Percentiles rank a stretch among this genome's conserved stretches.
Evolutionary conservation across 2,888 invertebrate species (phyloP).

Genomic region (Fabriciana adippe): DNA sequence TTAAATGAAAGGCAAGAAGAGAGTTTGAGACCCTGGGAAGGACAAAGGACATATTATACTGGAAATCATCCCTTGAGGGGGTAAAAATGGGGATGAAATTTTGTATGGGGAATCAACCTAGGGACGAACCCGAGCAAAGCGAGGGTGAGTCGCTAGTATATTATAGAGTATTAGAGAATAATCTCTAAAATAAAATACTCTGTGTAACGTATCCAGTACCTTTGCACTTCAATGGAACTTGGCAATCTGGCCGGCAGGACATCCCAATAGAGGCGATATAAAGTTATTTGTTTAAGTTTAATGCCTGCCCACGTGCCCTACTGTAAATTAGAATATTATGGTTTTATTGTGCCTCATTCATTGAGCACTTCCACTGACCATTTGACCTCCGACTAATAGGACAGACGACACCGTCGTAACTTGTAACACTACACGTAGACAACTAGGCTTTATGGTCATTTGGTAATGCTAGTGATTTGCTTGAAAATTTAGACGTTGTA

Average conservation of each 20-base stretch:
- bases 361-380: slow-evolving; percentile 60
- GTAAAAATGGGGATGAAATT: too few species aligned
- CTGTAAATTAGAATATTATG: slow-evolving; percentile 66
- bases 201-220: not conserved
- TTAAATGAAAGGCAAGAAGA: too few species aligned
- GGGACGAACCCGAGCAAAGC: too few species aligned
- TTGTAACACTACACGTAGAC: slow-evolving; percentile 39
- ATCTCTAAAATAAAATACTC: slow-evolving; percentile 2
- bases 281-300: slow-evolving; percentile 82
- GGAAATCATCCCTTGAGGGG: too few species aligned
- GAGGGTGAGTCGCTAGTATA: too few species aligned
- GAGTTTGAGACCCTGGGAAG: too few species aligned
- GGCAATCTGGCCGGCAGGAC: slow-evolving; percentile 61
- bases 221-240: slow-evolving; percentile 33
- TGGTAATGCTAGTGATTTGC: slow-evolving; percentile 35
- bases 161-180: not conserved
- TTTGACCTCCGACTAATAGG: slow-evolving; percentile 46
- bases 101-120: too few species aligned
- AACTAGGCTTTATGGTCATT: slow-evolving; percentile 39
- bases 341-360: slow-evolving; percentile 66
- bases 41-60: too few species aligned
- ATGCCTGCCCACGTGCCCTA: slow-evolving; percentile 68
- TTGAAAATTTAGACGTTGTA: slow-evolving; percentile 12
- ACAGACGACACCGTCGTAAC: slow-evolving; percentile 43
- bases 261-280: slow-evolving; percentile 77